Conservation (phyloP, 2,113 vertebrate genomes). For the Clarias magur region DNA sequence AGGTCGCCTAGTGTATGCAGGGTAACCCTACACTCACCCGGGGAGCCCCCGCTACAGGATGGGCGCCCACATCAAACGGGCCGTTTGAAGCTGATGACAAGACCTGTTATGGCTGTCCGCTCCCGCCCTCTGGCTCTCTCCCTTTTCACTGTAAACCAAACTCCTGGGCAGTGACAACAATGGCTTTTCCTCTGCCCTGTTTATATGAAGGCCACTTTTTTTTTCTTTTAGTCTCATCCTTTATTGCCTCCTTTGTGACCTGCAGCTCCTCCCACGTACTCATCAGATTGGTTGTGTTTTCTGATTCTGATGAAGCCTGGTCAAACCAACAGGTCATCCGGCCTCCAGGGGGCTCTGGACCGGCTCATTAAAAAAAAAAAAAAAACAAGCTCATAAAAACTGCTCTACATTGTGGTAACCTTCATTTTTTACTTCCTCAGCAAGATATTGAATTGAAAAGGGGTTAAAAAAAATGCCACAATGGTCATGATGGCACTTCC, state of each 20-base stretch:
- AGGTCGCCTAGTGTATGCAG: constrained; percentile 49
- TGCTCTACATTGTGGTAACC: not conserved
- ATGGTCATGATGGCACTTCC: not conserved
- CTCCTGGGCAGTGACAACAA: constrained; percentile 66
- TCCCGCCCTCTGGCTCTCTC: constrained; percentile 59
- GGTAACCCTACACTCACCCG: constrained; percentile 69
- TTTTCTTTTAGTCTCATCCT: constrained; percentile 50
- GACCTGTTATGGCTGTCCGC: constrained; percentile 62
- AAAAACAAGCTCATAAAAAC: not conserved
- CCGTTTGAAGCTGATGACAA: constrained; percentile 74
- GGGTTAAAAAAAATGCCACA: not conserved
- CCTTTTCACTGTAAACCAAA: constrained; percentile 61
- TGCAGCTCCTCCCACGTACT: constrained; percentile 32
- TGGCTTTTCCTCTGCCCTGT: constrained; percentile 59
- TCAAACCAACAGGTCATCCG: not conserved
- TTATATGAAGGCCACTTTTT: constrained; percentile 51
- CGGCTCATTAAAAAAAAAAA: constrained; percentile 24
- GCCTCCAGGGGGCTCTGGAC: constrained; percentile 44
- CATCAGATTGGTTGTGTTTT: constrained; percentile 28
- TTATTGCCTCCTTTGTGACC: constrained; percentile 51
- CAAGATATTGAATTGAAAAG: constrained; percentile 44
- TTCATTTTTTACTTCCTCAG: constrained; percentile 31
- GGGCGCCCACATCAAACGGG: constrained; percentile 69
- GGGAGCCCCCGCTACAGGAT: constrained; percentile 60
- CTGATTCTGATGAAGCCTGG: constrained; percentile 12